Evolutionary conservation across 2,888 invertebrate genomes (phyloP), one percentile per base, ranked within the genome.

Genomic region (Eretmocerus hayati): DNA sequence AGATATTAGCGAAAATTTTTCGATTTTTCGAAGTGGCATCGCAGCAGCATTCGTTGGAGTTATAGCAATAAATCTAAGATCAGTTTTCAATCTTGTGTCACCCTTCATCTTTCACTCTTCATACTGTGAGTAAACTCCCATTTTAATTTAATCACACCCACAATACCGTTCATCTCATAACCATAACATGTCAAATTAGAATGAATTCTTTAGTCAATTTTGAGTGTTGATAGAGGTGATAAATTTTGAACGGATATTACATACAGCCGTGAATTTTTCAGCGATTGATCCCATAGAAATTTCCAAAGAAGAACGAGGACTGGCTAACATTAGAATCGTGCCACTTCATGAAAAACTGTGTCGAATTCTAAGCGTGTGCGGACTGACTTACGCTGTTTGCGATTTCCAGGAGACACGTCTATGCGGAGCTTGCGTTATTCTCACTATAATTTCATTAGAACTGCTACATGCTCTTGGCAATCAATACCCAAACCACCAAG

Each of bases 1-100:
- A 45, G 38, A 57, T 46, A 58, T 56, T 4, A 46, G 46, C 11
- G 40, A 46, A 1, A 47, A 52, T n/a, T 55, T 57, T 41, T 53
- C 50, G 1, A 51, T 38, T 37, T n/a, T 59, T 21, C 21, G 53
- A n/a, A 52, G 58, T 0, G 52, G 59, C 43, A 53, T 61, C 16
- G 15, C 57, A 13, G 54, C 46, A 26, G 62, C 61, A 2, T 59
- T 58, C 2, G 22, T 58, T 8, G 63, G 65, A 21, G 57, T 64
- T n/a, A 48, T 51, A 1, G 58, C 56, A 16, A 55, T 63, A 21
- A 58, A 59, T 19, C 39, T 54, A 0, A 54, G 62, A 49, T 63
- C 64, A 0, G 18, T 58, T 2, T 50, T 57, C 31, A 58, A 52
- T 22, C 46, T 64, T n/a, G n/a, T 57, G 4, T 63, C 62, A 36